These are phyloP conservation scores for Trogon melanurus DNA, from an alignment of 2,113 vertebrate genomes.

Conservation along the genomic window DNA sequence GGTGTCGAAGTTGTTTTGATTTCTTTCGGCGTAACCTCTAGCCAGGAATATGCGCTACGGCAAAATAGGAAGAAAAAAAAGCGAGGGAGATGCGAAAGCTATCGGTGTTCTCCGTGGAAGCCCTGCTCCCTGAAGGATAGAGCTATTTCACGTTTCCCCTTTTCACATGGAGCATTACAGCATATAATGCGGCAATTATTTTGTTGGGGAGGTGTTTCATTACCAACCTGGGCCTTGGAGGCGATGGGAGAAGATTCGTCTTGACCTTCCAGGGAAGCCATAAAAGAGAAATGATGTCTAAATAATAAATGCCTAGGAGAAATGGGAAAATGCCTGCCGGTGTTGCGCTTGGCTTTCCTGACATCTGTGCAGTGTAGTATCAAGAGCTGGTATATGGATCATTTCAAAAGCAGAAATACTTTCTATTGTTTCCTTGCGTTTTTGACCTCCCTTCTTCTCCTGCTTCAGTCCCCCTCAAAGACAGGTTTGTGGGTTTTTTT, in stretches of 20 bases:
- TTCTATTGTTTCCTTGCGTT: background rate
- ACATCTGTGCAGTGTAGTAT: background rate
- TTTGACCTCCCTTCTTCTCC: constrained; percentile 14
- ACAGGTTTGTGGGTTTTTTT: background rate
- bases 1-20: background rate
- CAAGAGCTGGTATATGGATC: background rate
- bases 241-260: constrained; percentile 51
- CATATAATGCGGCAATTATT: constrained; percentile 34
- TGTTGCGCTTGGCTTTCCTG: background rate
- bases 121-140: constrained; percentile 4
- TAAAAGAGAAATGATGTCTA: constrained; percentile 41
- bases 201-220: constrained; percentile 63
- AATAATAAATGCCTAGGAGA: constrained; percentile 42
- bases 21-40: background rate
- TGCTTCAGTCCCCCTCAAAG: background rate
- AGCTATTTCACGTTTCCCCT: constrained; percentile 11
- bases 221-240: constrained; percentile 49
- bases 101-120: background rate
- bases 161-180: constrained; percentile 9
- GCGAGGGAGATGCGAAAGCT: background rate
- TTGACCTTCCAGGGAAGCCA: constrained; percentile 32
- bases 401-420: constrained; percentile 6
- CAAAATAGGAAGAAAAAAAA: background rate
- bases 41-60: background rate
- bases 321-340: background rate